Evolutionary conservation across 2,113 vertebrate species (phyloP), one percentile per base, ranked within the genome.

Genomic region (Lampris incognitus): DNA sequence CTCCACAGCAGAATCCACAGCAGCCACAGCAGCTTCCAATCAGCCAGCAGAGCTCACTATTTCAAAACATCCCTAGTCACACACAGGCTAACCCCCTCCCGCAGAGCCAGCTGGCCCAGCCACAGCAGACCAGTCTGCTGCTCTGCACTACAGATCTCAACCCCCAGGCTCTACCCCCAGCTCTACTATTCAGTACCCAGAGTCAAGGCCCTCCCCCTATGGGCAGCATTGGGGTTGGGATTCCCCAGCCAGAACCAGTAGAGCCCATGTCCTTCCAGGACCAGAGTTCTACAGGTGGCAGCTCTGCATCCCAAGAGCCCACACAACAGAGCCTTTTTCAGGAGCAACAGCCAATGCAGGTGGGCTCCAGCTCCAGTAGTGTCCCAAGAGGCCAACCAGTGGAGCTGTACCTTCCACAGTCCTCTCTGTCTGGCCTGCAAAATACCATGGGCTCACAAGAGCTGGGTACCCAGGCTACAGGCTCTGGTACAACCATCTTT

Each of bases 241-340:
- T 97, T 81, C 88, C 92, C 66, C 94, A 92, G 64, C 94, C 95
- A 81, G 97, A 99, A 37, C 92, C 97, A 6, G 76, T 90, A 9
- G 96, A 97, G 89, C 95, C 97, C 69, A 98, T 99, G 96, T 97
- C 97, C 38, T 99, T 99, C 90, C 97, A 99, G 92, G 97, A 95
- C 74, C 97, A 97, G 89, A 94, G 93, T 57, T 89, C 96, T 0
- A 93, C 96, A 61, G 94, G 94, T 67, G 91, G 91, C 77, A 95
- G 91, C 54, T 88, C 96, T 0, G 65, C 62, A 51, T 72, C 91
- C 36, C 67, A 78, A 38, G 95, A 96, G 69, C 91, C 94, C 69
- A 93, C 95, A 79, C 97, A 96, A 82, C 93, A 94, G 41, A 79
- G 93, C 48, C 93, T 99, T 74, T 99, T 97, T 92, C 98, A 97